These are phyloP conservation scores for Aplodontia rufa DNA, from an alignment of 2,113 vertebrate species.

Conservation along the genomic window DNA sequence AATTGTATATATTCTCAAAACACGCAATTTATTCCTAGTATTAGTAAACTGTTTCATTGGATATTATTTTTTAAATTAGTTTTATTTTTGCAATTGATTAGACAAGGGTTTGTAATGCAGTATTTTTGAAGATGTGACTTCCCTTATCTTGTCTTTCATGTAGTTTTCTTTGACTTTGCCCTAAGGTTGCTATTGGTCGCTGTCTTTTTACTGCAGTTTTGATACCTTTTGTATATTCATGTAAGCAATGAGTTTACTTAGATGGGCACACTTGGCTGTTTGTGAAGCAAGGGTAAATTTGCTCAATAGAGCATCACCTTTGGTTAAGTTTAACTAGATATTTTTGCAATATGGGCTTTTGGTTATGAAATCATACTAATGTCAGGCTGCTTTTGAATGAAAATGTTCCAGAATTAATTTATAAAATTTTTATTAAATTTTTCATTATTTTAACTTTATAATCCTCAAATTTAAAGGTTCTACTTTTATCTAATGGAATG, in stretches of 20 bases:
- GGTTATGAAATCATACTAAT: background rate
- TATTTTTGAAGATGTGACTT: background rate
- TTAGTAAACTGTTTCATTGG: background rate
- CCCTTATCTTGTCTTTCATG: background rate
- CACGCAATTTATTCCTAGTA: background rate
- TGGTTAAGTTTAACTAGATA: background rate
- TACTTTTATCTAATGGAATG: background rate
- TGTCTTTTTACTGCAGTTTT: background rate
- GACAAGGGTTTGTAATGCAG: background rate
- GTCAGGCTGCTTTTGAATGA: background rate
- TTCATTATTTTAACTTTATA: conserved; percentile 14
- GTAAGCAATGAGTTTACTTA: background rate
- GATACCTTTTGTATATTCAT: background rate
- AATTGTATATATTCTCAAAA: background rate
- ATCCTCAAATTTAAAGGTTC: background rate
- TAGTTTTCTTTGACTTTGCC: background rate
- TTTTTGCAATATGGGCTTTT: background rate
- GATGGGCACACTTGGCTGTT: background rate
- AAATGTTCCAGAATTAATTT: background rate
- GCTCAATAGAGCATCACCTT: background rate
- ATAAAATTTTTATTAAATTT: background rate
- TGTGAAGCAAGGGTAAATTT: background rate
- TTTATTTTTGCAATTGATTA: background rate
- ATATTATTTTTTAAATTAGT: background rate
- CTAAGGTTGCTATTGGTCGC: background rate